Evolutionary conservation across 2,888 invertebrate genomes (phyloP), one percentile per base, ranked within the genome.

Genomic region (Trissoscelio sp.): DNA sequence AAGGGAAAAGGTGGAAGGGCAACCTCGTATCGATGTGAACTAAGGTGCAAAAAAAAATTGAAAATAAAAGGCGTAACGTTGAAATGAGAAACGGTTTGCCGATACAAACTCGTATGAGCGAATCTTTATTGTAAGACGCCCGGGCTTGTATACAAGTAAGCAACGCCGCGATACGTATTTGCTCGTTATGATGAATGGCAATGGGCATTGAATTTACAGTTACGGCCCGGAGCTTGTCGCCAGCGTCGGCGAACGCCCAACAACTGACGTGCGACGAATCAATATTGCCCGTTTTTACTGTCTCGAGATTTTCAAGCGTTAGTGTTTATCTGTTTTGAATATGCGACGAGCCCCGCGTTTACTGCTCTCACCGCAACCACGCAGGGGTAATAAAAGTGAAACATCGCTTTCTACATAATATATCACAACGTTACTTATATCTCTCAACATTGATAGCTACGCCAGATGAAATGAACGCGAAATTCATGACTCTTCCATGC

Each of bases 161-260:
- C 28, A 55, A 28, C 16, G 53, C 9, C 16, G n/a, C 39, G 53
- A 53, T 66, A 37, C 16, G 39, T 66, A 14, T 55, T 37, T 67
- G 28, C 42, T 53, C 18, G 66, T 66, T 48, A 70, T 58, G 58
- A 70, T 58, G 12, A 24, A 70, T 58, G 37, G 18, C 37, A 58
- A 58, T 51, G 28, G 37, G 18, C 28, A 60, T 39, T 51, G 39
- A 60, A 72, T 72, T 72, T 72, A 60, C 70, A 72, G 70, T 72
- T 51, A 72, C 48, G 48, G 14, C 22, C 4, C 18, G 9, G 12
- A 51, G 60, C 51, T 58, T 60, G 24, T 72, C 48, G 55, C 31
- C 18, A 5, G 4, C 37, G 28, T 18, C 18, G n/a, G 16, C 31
- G 16, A 53, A 14, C 16, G 12, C n/a, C 31, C 31, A 20, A 16